Conservation (phyloP, 2,888 invertebrate genomes). For the Strigamia maritima region DNA sequence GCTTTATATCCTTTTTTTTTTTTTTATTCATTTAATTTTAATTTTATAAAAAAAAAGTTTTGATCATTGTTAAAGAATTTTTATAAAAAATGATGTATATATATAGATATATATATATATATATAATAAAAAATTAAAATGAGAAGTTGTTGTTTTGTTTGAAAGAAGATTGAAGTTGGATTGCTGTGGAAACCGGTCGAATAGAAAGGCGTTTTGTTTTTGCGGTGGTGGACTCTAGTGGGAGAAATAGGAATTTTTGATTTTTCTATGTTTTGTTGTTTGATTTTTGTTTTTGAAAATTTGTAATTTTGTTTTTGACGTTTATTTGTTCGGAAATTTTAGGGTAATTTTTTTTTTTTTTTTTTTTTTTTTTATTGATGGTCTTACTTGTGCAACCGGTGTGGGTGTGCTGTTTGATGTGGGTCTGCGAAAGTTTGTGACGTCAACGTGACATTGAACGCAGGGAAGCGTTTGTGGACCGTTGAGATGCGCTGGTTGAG, state of each 20-base stretch:
- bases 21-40: no score
- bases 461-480: neutral
- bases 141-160: no score
- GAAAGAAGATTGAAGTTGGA: neutral
- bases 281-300: no score
- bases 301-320: neutral
- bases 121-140: no score
- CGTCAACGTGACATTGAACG: neutral
- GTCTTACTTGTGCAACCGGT: neutral
- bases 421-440: neutral
- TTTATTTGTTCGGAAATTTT: no score
- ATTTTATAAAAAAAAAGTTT: no score
- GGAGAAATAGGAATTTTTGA: neutral
- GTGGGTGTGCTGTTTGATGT: neutral
- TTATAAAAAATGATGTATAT: no score
- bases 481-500: neutral
- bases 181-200: neutral
- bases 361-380: neutral
- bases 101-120: no score
- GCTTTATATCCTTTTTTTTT: no score
- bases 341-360: neutral
- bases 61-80: no score
- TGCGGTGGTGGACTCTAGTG: neutral
- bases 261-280: neutral
- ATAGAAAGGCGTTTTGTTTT: neutral